Evolutionary conservation across 2,888 invertebrate genomes (phyloP).

Genomic region (Cephus rjabovi): DNA sequence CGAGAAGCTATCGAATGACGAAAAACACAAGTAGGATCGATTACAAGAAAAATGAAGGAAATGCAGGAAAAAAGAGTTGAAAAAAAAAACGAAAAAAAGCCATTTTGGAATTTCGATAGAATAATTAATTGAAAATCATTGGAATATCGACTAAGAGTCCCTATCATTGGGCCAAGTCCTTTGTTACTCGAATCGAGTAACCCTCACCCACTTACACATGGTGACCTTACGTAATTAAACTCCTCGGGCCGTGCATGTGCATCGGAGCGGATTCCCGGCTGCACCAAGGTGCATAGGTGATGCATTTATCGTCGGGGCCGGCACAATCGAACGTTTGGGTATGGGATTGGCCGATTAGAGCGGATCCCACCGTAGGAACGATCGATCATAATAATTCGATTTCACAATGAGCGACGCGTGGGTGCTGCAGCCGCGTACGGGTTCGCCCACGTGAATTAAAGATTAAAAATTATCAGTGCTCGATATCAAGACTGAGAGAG

Average conservation of each 20-base stretch:
- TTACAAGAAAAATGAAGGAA: background rate
- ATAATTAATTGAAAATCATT: constrained; percentile 16
- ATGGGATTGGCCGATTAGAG: constrained; percentile 21
- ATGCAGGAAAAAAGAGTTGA: background rate
- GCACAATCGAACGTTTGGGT: constrained; percentile 23
- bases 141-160: constrained; percentile 6
- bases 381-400: constrained; percentile 23
- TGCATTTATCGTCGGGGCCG: constrained; percentile 7
- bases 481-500: background rate
- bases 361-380: constrained; percentile 18
- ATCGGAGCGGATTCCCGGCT: constrained; percentile 1
- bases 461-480: background rate
- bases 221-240: background rate
- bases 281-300: constrained; percentile 8
- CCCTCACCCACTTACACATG: background rate
- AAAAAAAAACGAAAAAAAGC: background rate
- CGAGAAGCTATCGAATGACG: background rate
- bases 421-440: constrained; percentile 26
- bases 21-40: background rate
- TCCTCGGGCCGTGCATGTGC: constrained; percentile 13
- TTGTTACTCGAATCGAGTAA: background rate
- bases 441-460: constrained; percentile 35
- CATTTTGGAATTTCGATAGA: background rate
- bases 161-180: background rate
- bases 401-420: constrained; percentile 25